Evolutionary conservation across 2,797 vertebrate genomes (phyloP).

Genomic region (Chrysocyon brachyurus): DNA sequence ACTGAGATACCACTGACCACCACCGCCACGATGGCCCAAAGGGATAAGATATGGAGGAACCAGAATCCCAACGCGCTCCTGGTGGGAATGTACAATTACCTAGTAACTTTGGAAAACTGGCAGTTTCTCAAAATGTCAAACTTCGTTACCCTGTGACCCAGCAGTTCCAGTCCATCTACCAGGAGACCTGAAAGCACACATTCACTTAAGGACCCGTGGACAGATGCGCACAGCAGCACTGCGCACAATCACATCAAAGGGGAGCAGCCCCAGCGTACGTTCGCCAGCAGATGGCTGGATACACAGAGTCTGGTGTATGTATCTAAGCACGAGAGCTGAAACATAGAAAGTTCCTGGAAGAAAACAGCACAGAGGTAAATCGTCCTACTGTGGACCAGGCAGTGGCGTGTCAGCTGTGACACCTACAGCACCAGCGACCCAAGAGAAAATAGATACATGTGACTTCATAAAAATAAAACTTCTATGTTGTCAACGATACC

Average conservation of each 20-base stretch:
- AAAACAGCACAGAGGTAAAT: too few species aligned
- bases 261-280: neutral
- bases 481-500: too few species aligned
- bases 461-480: too few species aligned
- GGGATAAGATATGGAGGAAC: neutral
- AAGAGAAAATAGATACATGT: too few species aligned
- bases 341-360: too few species aligned
- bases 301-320: fast-evolving
- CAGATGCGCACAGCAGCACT: neutral
- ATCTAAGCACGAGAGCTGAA: too few species aligned
- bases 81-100: fast-evolving
- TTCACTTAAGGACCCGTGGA: neutral
- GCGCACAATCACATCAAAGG: fast-evolving
- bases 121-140: neutral
- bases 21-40: fast-evolving
- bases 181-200: neutral
- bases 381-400: too few species aligned
- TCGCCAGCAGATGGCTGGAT: neutral
- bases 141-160: neutral
- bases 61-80: fast-evolving
- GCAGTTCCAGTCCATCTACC: neutral
- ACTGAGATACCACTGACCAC: fast-evolving
- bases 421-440: too few species aligned
- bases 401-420: too few species aligned
- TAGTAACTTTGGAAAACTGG: neutral